phyloP scores from a whole-genome alignment of 2,888 invertebrate species.

The Theretra japonica region DNA sequence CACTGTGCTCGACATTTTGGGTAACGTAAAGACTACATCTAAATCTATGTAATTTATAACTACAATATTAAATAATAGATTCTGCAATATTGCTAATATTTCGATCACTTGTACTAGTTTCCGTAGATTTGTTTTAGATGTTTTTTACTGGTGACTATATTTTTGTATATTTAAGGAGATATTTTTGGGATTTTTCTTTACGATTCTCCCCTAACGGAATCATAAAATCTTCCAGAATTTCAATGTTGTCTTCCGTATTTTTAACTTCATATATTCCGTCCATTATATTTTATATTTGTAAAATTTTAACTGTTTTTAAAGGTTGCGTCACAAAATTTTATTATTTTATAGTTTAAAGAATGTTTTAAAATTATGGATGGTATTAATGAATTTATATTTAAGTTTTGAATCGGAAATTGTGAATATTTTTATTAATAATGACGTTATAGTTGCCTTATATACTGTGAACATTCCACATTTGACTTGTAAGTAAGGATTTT shows the following conservation, averaged over 20 bases:
- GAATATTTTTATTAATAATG: not conserved
- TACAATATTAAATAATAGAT: not conserved
- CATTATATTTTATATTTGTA: not conserved
- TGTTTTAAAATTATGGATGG: not conserved
- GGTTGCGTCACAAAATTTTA: conserved; percentile 1
- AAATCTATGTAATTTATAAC: no score
- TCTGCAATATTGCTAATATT: not conserved
- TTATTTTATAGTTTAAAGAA: not conserved
- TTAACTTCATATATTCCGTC: not conserved
- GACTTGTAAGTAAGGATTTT: not conserved
- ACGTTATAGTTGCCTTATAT: not conserved
- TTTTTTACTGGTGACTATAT: conserved; percentile 1
- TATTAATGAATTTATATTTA: not conserved
- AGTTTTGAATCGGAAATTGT: not conserved
- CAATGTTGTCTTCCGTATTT: not conserved
- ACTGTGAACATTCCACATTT: not conserved
- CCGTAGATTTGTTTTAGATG: not conserved
- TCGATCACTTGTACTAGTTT: not conserved
- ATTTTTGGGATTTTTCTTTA: not conserved
- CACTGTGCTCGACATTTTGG: no score
- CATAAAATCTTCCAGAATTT: no score
- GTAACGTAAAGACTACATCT: no score
- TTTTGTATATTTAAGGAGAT: not conserved
- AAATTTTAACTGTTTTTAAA: not conserved
- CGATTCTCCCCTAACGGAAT: no score